Percentiles rank a stretch among this genome's conserved stretches.
Conservation (phyloP, 2,888 invertebrate genomes). For the Acanthococcus lagerstroemiae region DNA sequence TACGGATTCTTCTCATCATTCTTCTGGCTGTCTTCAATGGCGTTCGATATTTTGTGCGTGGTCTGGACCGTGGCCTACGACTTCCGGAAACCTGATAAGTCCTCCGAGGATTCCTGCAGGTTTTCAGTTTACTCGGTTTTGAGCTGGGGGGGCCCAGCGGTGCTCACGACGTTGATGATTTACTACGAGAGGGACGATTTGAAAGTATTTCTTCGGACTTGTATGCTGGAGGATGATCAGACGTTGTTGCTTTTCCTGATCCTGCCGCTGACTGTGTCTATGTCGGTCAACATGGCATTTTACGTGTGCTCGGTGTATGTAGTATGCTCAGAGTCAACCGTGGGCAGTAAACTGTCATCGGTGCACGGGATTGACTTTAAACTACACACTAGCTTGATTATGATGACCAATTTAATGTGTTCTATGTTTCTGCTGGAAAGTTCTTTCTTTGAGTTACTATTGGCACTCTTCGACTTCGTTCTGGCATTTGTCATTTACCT, state of each 20-base stretch:
- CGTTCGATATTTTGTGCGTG: constrained; percentile 46
- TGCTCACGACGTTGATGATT: constrained; percentile 40
- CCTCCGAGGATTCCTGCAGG: constrained; percentile 41
- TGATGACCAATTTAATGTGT: constrained; percentile 11
- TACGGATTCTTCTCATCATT: constrained; percentile 47
- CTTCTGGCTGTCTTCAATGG: constrained; percentile 48
- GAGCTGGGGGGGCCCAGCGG: constrained; percentile 43
- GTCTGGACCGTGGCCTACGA: constrained; percentile 38
- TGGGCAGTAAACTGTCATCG: not conserved
- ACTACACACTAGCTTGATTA: constrained; percentile 2
- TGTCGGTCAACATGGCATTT: constrained; percentile 17
- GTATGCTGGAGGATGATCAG: constrained; percentile 40
- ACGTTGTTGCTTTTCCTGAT: constrained; percentile 36
- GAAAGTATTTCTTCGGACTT: no score
- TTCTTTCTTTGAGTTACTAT: not conserved
- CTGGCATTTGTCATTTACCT: not conserved
- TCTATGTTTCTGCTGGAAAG: not conserved
- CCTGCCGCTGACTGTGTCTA: not conserved
- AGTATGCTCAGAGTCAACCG: not conserved
- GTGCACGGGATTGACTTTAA: constrained; percentile 7
- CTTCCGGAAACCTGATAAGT: constrained; percentile 43
- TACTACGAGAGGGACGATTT: no score
- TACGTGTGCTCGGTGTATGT: constrained; percentile 5
- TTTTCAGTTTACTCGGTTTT: constrained; percentile 43
- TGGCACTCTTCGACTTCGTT: not conserved